Evolutionary conservation across 1,140 invertebrate species (phyloP).

Genomic region (Bicyclus anynana): DNA sequence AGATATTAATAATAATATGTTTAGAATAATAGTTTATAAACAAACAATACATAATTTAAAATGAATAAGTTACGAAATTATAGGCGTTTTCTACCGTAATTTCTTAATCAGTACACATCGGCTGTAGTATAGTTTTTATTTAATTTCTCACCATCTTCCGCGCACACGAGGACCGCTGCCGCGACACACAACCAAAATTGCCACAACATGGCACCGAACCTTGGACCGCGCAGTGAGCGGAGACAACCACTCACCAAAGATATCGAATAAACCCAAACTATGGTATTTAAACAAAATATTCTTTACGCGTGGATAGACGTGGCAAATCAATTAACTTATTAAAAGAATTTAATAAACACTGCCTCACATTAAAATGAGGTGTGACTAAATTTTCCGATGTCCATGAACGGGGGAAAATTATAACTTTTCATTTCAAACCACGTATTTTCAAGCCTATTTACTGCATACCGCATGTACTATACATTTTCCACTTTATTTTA

Average conservation of each 20-base stretch:
- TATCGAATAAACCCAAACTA: slow-evolving; percentile 4
- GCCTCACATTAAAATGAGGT: slow-evolving; percentile 28
- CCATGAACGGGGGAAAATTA: slow-evolving; percentile 3
- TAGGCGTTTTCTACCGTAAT: too few species aligned
- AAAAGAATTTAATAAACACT: slow-evolving; percentile 44
- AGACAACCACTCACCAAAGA: slow-evolving; percentile 48
- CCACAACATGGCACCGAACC: slow-evolving; percentile 19
- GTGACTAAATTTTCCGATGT: slow-evolving; percentile 15
- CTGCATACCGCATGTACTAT: neutral
- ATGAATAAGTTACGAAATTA: too few species aligned
- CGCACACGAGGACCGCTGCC: slow-evolving; percentile 21
- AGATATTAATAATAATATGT: too few species aligned
- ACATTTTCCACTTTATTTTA: neutral
- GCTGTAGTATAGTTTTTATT: neutral
- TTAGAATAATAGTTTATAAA: too few species aligned
- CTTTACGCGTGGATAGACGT: slow-evolving; percentile 29
- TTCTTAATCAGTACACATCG: neutral
- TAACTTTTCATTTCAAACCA: slow-evolving; percentile 2
- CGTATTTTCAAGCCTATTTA: neutral
- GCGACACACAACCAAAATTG: slow-evolving; percentile 19
- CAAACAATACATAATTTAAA: too few species aligned
- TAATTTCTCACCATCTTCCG: slow-evolving; percentile 20
- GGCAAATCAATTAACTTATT: slow-evolving; percentile 59
- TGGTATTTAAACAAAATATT: slow-evolving; percentile 39
- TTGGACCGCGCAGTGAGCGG: slow-evolving; percentile 43